Conservation (phyloP, 1,140 invertebrate species). For the Lepeophtheirus salmonis region DNA sequence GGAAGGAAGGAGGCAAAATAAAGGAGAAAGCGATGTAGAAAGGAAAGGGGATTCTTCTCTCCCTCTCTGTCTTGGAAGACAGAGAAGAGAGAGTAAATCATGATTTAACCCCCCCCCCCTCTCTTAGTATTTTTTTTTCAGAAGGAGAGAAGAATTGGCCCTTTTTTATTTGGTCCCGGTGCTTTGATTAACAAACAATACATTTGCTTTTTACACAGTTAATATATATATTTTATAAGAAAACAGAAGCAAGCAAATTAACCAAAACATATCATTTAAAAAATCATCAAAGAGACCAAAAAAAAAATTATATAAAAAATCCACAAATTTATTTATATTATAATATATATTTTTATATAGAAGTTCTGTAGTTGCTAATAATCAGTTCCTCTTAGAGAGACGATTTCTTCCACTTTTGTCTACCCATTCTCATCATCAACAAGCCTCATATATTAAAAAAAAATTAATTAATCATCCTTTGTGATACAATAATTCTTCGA, state of each 20-base stretch:
- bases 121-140: not conserved
- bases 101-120: no score
- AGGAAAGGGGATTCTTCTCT: not conserved
- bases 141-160: not conserved
- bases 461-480: no score
- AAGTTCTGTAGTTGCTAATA: no score
- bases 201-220: not conserved
- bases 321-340: not conserved
- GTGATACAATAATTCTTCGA: no score
- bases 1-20: no score
- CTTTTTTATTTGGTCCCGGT: not conserved
- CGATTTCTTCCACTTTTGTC: no score
- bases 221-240: not conserved
- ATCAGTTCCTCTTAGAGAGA: no score
- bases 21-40: not conserved
- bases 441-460: no score
- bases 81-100: not conserved
- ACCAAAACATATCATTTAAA: no score
- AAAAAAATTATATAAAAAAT: not conserved
- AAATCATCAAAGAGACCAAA: not conserved
- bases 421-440: no score
- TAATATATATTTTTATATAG: not conserved
- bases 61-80: not conserved
- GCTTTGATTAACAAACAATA: not conserved
- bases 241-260: no score